Evolutionary conservation across 2,888 invertebrate species (phyloP), one percentile per base, ranked within the genome.

Genomic region (Yponomeuta cagnagella): DNA sequence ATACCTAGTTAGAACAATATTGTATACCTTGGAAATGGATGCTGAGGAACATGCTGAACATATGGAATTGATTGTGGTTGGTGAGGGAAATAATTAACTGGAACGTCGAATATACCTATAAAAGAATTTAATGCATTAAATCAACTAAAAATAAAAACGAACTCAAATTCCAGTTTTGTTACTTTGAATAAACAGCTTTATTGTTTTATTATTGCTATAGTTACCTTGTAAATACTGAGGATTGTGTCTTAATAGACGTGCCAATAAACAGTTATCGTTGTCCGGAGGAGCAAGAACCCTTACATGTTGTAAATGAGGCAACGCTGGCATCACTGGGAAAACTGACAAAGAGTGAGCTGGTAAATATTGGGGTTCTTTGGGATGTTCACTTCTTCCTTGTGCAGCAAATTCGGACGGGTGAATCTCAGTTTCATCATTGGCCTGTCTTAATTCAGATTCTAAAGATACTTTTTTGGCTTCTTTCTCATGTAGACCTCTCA

Each of bases 181-280:
- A 10, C 65, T 31, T 65, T 30, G 12, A 33, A 12, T 8, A 10
- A 2, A 65, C 30, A 48, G 31, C 10, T 69, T 66, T 9, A 3
- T 12, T 12, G 30, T 64, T 64, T 10, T 68, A 33, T 65, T 65
- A 71, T n/a, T 69, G 48, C 71, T 15, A 58, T 33, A 71, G 68
- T 74, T 79, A 88, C 88, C 86, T 72, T 81, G 79, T 37, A 78
- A 75, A 71, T 78, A 75, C 2, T 83, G 84, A 74, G 83, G 79
- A 70, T 74, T 82, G 73, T 82, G 80, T 75, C 85, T 87, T 70
- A 88, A 76, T 64, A 89, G 77, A 71, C 83, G 84, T 10, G 85
- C 84, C 43, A 88, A 73, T 30, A 88, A 76, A 75, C 89, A 90
- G 23, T 80, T 80, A 9, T 86, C 86, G 23, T 80, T 72, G n/a